phyloP scores from a whole-genome alignment of 2,888 invertebrate genomes.

The Metellina segmentata region DNA sequence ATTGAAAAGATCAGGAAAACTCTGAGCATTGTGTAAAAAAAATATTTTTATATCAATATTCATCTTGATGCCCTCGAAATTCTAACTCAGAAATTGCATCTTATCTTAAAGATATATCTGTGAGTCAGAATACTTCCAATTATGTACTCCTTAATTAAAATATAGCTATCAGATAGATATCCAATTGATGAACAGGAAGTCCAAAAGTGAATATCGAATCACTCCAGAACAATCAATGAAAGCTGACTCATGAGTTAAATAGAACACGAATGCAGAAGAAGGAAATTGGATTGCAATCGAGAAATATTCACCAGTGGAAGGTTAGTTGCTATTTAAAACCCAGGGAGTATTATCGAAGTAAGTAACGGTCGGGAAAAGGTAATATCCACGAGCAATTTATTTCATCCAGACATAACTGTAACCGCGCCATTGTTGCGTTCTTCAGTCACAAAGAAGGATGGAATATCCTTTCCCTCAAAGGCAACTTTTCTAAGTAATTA shows the following conservation, averaged over 20 bases:
- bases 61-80: no score
- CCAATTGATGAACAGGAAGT: neutral
- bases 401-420: neutral
- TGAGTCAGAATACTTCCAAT: neutral
- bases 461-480: neutral
- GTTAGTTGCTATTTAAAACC: neutral
- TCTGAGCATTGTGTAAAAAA: no score
- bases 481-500: constrained; percentile 30
- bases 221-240: no score
- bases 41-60: no score
- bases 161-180: neutral
- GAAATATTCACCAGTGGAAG: no score
- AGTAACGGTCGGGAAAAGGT: neutral
- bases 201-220: neutral
- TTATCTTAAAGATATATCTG: no score
- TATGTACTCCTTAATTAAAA: neutral
- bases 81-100: no score
- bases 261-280: neutral
- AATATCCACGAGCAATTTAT: constrained; percentile 12
- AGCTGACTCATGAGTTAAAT: no score
- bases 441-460: neutral
- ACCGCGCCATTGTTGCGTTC: neutral
- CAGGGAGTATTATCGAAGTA: neutral
- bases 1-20: no score
- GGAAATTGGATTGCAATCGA: neutral